Evolutionary conservation across 2,113 vertebrate genomes (phyloP), one percentile per base, ranked within the genome.

Genomic region (Hymenochirus boettgeri): DNA sequence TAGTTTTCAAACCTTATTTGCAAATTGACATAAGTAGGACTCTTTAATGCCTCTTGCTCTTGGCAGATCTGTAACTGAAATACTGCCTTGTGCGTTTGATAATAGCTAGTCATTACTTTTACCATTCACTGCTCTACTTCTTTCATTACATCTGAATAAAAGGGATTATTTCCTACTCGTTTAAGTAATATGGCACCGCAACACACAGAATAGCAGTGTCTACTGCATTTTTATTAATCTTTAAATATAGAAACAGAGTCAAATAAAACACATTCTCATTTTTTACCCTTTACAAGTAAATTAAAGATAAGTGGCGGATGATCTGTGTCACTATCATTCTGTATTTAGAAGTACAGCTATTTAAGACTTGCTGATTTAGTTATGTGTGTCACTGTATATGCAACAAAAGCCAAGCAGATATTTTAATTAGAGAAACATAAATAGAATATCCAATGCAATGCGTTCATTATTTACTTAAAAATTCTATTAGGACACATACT

Each of bases 41-140:
- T 55, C 17, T 33, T 54, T 53, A 63, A 63, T 53, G 50, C 51
- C 22, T 29, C 17, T 54, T 55, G 19, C 18, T 10, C 52, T 64
- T 13, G 3, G 42, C 52, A 56, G 25, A 27, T 22, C 37, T 29
- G 19, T n/a, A 29, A 33, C 26, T 77, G 75, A 81, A 73, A 82
- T 80, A 75, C 66, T 74, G 67, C 76, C 76, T 80, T 74, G 72
- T 76, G 76, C 78, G 73, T 82, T 71, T 76, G 76, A 72, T 76
- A 78, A 83, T 82, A 81, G 82, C 81, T 82, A 80, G 80, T 83
- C 77, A 79, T 69, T 84, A 78, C 75, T 69, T 35, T 75, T 73
- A 76, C 73, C 78, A 70, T 48, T 71, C 84, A 75, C 74, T 82
- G 26, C 82, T 57, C 61, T 76, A 70, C 73, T 75, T 76, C 70